phyloP scores from a whole-genome alignment of 2,888 invertebrate species.

The Hirtodrosophila confusa region DNA sequence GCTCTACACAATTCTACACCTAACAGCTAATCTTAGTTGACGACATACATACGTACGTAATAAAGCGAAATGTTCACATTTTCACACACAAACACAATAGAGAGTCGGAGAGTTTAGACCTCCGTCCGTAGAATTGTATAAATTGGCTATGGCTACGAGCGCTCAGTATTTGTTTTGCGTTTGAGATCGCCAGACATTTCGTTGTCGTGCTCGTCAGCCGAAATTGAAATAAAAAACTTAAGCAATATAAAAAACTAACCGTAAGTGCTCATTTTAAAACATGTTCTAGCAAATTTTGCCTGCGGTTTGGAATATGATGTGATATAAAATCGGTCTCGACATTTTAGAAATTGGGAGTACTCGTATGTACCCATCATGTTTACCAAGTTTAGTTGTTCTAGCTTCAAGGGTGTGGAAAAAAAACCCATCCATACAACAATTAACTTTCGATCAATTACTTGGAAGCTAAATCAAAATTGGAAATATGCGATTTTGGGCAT shows the following conservation, averaged over 20 bases:
- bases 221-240: constrained; percentile 1
- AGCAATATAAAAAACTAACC: background rate
- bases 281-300: no score
- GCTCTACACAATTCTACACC: background rate
- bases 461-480: no score
- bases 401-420: no score
- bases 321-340: background rate
- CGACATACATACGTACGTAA: background rate
- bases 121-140: constrained; percentile 5
- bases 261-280: constrained; percentile 2
- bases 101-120: background rate
- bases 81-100: constrained; percentile 25
- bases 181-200: constrained; percentile 27
- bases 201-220: background rate
- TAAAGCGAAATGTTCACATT: background rate
- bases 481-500: no score
- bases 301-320: background rate
- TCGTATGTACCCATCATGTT: no score
- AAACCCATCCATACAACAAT: no score
- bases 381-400: no score
- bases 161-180: constrained; percentile 34
- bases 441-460: no score
- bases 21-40: constrained; percentile 3
- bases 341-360: no score
- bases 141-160: constrained; percentile 8